Percentiles rank a stretch among this genome's conserved stretches.
phyloP scores from a whole-genome alignment of 1,140 invertebrate species.

The Polypedilum pembai region DNA sequence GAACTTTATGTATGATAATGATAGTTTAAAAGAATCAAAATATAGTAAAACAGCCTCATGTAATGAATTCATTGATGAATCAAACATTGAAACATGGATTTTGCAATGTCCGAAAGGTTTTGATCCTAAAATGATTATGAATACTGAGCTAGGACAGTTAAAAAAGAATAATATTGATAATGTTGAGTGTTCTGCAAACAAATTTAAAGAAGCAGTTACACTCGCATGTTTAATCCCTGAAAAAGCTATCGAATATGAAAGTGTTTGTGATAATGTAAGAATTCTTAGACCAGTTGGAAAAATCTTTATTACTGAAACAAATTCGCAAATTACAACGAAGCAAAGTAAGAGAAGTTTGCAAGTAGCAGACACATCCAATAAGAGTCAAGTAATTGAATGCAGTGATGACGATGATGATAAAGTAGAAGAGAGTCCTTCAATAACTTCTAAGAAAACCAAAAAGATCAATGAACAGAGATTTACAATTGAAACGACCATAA shows the following conservation, averaged over 20 bases:
- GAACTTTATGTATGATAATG: constrained; percentile 1
- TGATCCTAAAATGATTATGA: not conserved
- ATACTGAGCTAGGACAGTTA: not conserved
- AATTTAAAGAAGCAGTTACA: not conserved
- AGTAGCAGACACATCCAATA: not conserved
- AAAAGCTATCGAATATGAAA: not conserved
- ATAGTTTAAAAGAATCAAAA: not conserved
- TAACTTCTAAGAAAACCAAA: not conserved
- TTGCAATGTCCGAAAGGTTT: not conserved
- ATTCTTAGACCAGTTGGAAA: not conserved
- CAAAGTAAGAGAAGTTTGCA: too few relatives aligned
- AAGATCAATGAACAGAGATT: not conserved
- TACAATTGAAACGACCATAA: not conserved
- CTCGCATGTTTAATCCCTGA: not conserved
- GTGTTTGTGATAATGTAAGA: not conserved
- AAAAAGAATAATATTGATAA: not conserved
- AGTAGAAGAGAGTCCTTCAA: not conserved
- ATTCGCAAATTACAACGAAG: too few relatives aligned
- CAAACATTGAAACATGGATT: not conserved
- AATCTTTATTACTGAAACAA: not conserved
- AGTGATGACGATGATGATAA: not conserved
- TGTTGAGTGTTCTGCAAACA: not conserved
- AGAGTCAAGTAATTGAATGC: not conserved
- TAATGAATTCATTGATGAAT: not conserved
- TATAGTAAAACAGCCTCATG: not conserved